These are phyloP conservation scores for Bellardia pandia DNA, from an alignment of 2,888 invertebrate genomes.

Conservation along the genomic window DNA sequence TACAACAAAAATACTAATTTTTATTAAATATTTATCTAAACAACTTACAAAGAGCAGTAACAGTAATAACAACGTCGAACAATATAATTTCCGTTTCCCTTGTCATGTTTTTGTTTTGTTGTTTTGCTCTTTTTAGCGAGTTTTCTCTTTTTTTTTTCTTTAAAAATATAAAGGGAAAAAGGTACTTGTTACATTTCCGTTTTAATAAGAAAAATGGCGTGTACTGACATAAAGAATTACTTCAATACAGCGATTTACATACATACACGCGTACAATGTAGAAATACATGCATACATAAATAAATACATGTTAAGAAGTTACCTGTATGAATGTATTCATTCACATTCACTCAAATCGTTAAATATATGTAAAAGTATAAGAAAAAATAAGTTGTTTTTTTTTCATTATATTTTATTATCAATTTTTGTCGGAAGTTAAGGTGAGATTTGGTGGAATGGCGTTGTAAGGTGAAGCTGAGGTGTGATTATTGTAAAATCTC, in stretches of 20 bases:
- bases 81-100: constrained; percentile 59
- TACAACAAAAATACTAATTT: constrained; percentile 41
- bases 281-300: neutral
- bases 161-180: constrained; percentile 31
- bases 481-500: constrained; percentile 46
- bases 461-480: constrained; percentile 32
- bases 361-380: constrained; percentile 24
- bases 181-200: constrained; percentile 62
- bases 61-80: constrained; percentile 34
- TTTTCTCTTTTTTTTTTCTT: constrained; percentile 2
- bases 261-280: neutral
- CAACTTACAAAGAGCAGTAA: constrained; percentile 15
- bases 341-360: constrained; percentile 22
- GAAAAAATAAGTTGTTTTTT: neutral
- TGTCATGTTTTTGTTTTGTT: constrained; percentile 5
- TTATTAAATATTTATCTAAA: constrained; percentile 63
- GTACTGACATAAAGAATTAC: constrained; percentile 6
- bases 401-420: constrained; percentile 16
- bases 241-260: constrained; percentile 2
- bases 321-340: neutral
- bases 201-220: constrained; percentile 45
- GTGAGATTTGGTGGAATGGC: neutral
- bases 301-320: neutral
- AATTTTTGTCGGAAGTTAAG: constrained; percentile 19
- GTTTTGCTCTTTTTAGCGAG: neutral